Base-by-base conservation (phyloP, 2,797 vertebrate genomes). In the Lemur catta region DNA sequence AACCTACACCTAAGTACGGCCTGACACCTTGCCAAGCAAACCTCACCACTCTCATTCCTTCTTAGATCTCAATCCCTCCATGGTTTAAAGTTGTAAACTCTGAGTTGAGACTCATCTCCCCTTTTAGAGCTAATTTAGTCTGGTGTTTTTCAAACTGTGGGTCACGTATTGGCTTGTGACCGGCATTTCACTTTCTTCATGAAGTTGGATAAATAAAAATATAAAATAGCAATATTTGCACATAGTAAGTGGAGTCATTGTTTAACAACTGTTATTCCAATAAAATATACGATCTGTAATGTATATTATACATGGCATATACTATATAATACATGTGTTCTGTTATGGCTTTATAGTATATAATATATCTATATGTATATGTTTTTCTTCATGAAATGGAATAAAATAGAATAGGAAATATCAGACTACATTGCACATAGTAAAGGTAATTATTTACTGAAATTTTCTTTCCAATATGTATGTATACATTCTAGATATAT, bases 351-450 rank as follows among this genome's bases (percentile, higher is more conserved):
- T 89, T 96, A 61, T 52, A 76, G 24, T 87, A 20, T 57, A 90
- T 93, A 87, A 87, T 87, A 17, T 50, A 79, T 74, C 74, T 84
- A 72, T 72, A 50, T 84, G n/a, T 96, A 41, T 96, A 50, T 95
- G 17, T 65, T 93, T 94, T 94, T 79, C 84, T 92, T 93, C 46
- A 92, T 96, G 63, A 94, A 96, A 50, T 80, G 82, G 14, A 93
- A 93, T 93, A 95, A 93, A 95, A 78, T 84, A 91, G 91, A 88
- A 81, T 17, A 97, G 71, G 79, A 97, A 91, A 84, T 95, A 87
- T 89, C 84, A 92, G 71, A 75, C 48, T 81, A 6, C 33, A 43
- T 67, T 80, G 57, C 63, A 89, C 76, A 75, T 75, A 79, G 24
- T 89, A 84, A 93, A 89, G 72, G 48, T 93, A 86, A 95, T 96